Percentiles rank a stretch among this genome's conserved stretches.
Evolutionary conservation across 2,888 invertebrate species (phyloP).

Genomic region (Tuta absoluta): DNA sequence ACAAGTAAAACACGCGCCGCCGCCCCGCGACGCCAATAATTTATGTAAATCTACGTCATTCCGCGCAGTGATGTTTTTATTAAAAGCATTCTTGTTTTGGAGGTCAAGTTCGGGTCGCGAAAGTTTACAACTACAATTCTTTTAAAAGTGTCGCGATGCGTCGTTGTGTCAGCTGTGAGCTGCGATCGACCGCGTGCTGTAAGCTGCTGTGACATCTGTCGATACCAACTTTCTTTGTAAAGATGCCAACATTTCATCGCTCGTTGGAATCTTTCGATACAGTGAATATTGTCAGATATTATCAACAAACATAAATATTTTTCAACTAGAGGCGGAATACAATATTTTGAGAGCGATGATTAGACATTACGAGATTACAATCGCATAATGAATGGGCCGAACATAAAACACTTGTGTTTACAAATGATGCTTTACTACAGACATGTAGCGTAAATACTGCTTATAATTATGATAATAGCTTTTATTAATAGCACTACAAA

Average conservation of each 20-base stretch:
- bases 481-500: slow-evolving; percentile 72
- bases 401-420: slow-evolving; percentile 54
- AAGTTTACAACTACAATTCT: slow-evolving; percentile 62
- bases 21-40: slow-evolving; percentile 76
- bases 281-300: not conserved
- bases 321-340: not conserved
- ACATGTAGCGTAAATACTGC: slow-evolving; percentile 74
- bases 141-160: slow-evolving; percentile 17
- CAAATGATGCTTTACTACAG: slow-evolving; percentile 70
- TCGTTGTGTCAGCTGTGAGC: slow-evolving; percentile 7
- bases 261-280: not conserved
- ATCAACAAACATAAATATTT: slow-evolving; percentile 3
- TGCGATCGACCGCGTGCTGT: not conserved
- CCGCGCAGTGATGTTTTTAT: slow-evolving; percentile 76
- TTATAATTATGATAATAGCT: slow-evolving; percentile 78
- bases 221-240: slow-evolving; percentile 10
- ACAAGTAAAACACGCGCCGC: slow-evolving; percentile 54
- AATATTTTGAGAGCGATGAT: not conserved
- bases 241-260: not conserved
- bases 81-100: slow-evolving; percentile 68
- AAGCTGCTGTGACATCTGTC: not conserved
- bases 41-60: slow-evolving; percentile 79
- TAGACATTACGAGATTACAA: slow-evolving; percentile 22
- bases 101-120: slow-evolving; percentile 74
- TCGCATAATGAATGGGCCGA: slow-evolving; percentile 36